Evolutionary conservation across 2,888 invertebrate species (phyloP).

Genomic region (Drosophila tripunctata): DNA sequence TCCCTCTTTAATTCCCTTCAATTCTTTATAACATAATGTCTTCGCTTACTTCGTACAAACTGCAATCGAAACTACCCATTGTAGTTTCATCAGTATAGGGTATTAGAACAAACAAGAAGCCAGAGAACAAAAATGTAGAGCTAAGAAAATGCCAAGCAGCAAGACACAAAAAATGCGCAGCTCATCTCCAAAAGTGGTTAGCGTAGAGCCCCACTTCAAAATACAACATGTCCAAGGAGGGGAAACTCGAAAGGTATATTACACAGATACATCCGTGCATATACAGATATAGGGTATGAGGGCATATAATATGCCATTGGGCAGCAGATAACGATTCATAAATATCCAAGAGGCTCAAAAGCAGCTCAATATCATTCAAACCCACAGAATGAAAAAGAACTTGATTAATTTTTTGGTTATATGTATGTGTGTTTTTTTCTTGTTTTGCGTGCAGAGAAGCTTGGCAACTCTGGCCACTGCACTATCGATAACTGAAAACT

Average conservation of each 20-base stretch:
- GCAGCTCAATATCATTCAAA: slow-evolving; percentile 31
- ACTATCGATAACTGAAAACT: slow-evolving; percentile 40
- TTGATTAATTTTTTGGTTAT: slow-evolving; percentile 33
- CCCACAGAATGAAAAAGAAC: not conserved
- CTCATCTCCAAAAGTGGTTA: slow-evolving; percentile 67
- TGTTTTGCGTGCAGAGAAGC: not conserved
- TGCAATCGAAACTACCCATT: not conserved
- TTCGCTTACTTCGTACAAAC: not conserved
- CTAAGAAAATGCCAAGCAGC: slow-evolving; percentile 25
- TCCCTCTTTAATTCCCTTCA: not conserved
- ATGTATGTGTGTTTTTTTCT: too few relatives aligned
- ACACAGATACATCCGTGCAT: not conserved
- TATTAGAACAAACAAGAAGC: slow-evolving; percentile 7
- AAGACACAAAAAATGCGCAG: slow-evolving; percentile 51
- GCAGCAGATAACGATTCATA: slow-evolving; percentile 32
- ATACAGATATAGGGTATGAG: not conserved
- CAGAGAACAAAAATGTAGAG: slow-evolving; percentile 24
- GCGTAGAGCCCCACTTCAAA: slow-evolving; percentile 50
- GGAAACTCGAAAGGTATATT: not conserved
- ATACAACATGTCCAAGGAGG: not conserved
- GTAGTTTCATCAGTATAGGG: not conserved
- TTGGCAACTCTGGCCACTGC: slow-evolving; percentile 8
- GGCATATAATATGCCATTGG: slow-evolving; percentile 3
- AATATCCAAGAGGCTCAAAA: slow-evolving; percentile 31
- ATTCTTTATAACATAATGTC: not conserved